A percentile compares a stretch with the other conserved stretches of the same genome.
These are phyloP conservation scores for Lochmaea capreae DNA, from an alignment of 2,888 invertebrate genomes.

Conservation along the genomic window DNA sequence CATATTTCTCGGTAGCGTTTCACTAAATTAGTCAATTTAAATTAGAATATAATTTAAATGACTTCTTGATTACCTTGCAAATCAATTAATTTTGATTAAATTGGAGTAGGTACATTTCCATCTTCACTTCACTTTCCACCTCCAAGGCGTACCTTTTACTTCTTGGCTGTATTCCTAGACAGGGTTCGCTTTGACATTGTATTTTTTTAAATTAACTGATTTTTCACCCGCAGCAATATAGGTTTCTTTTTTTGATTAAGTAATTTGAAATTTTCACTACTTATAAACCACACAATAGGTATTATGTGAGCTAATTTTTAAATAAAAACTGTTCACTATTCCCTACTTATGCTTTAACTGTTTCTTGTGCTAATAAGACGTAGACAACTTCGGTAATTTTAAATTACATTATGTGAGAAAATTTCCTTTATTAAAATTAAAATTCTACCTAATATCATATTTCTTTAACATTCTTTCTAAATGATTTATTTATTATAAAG, in stretches of 20 bases:
- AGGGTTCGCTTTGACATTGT: too few relatives aligned
- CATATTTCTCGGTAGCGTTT: neutral
- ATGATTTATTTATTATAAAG: neutral
- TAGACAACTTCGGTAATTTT: neutral
- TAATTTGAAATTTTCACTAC: too few relatives aligned
- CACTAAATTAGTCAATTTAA: conserved; percentile 4
- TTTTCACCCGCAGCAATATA: too few relatives aligned
- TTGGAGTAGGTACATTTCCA: neutral
- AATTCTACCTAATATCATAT: neutral
- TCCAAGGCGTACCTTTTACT: neutral
- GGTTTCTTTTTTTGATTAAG: too few relatives aligned
- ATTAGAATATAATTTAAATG: conserved; percentile 1
- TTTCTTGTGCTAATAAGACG: too few relatives aligned
- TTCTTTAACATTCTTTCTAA: neutral
- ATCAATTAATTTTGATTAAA: neutral
- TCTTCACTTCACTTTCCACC: neutral
- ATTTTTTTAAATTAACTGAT: too few relatives aligned
- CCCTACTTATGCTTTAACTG: too few relatives aligned
- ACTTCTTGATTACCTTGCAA: conserved; percentile 1
- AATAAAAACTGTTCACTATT: too few relatives aligned
- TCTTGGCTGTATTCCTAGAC: neutral
- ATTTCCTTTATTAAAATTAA: neutral
- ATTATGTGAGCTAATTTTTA: too few relatives aligned
- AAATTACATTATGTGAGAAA: neutral
- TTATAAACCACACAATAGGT: too few relatives aligned